Evolutionary conservation across 2,888 invertebrate species (phyloP), one percentile per base, ranked within the genome.

Genomic region (Liodrosophila aerea): DNA sequence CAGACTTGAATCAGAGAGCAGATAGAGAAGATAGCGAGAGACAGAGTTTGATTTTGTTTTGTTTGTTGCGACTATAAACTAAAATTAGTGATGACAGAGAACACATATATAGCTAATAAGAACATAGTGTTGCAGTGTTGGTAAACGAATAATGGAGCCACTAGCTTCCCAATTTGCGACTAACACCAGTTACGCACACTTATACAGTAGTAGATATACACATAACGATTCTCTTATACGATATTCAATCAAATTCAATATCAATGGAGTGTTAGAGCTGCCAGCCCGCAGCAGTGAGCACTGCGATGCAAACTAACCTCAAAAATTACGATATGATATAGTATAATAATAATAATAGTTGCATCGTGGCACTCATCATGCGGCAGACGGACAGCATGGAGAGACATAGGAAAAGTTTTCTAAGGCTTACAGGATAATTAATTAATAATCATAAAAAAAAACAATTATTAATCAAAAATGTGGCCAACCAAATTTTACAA

Each of bases 111-210:
- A 9, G 12, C 36, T 60, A 50, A 47, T n/a, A 34, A 57, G 39
- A 64, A 41, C 15, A 56, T 40, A 64, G 56, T 40, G 22, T 22
- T 22, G 22, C 18, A 56, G 18, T 44, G 33, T 40, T 58, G 58
- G 60, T 53, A 51, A 41, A 37, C 40, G 33, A 33, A 57, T 62
- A 68, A 69, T 67, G 57, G 66, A 51, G 22, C 47, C 16, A 30
- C 15, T 51, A 43, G 27, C 34, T 59, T 69, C 59, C 72, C 84
- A 82, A 77, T 78, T 87, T 88, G 88, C 85, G 86, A 88, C 88
- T 89, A 85, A 88, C 89, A 88, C 89, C 88, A 88, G 76, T 76
- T 85, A 87, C 82, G 86, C 78, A 87, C 85, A 88, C 76, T 77
- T 73, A 85, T 57, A 64, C 33, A 51, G n/a, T 64, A 60, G 39